Conservation (phyloP, 2,113 vertebrate species). For the Ploceus nigricollis region DNA sequence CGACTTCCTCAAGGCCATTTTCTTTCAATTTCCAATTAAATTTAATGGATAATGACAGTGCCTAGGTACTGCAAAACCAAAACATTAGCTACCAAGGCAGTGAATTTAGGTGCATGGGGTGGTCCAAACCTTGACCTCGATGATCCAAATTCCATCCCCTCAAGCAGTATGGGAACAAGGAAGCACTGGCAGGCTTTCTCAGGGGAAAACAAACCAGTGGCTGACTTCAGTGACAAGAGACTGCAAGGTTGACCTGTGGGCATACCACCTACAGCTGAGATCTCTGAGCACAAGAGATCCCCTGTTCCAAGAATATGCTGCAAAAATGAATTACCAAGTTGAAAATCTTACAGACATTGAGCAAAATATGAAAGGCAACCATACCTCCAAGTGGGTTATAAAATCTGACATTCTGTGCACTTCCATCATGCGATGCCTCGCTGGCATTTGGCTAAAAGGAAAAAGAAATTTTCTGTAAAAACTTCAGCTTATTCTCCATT, state of each 20-base stretch:
- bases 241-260: no score
- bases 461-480: neutral
- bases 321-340: no score
- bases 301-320: neutral
- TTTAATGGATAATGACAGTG: neutral
- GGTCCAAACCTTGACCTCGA: neutral
- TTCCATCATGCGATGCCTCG: rapidly evolving
- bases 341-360: neutral
- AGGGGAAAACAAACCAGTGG: neutral
- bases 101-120: no score
- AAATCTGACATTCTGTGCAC: no score
- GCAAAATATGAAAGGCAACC: neutral
- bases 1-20: neutral
- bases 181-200: neutral
- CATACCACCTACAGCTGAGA: neutral
- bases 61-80: neutral
- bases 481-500: neutral
- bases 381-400: neutral
- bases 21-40: no score
- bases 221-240: neutral
- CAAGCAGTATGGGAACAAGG: neutral
- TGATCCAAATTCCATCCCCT: no score
- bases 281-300: no score
- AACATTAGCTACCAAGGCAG: neutral
- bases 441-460: neutral